Conservation (phyloP, 2,113 vertebrate species). For the Microcebus ravelobensis region DNA sequence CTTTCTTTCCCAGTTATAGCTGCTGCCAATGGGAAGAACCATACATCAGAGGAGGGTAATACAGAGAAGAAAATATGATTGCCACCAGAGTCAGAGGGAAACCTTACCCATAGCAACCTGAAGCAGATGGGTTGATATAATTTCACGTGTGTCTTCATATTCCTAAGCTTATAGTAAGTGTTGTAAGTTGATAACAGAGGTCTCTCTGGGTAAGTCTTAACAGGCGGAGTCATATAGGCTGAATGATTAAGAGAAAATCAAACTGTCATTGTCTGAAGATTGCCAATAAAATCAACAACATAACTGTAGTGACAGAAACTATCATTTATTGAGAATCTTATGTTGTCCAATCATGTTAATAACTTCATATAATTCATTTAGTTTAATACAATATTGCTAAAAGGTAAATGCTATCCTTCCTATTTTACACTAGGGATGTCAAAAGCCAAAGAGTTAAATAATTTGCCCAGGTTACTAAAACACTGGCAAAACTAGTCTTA, state of each 20-base stretch:
- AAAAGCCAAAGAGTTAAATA: neutral
- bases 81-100: neutral
- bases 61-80: neutral
- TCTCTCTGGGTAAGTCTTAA: neutral
- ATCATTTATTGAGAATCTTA: neutral
- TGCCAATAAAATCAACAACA: conserved; percentile 48
- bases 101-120: neutral
- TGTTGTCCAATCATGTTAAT: neutral
- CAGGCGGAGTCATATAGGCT: neutral
- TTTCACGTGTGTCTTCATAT: neutral
- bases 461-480: neutral
- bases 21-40: neutral
- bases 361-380: neutral
- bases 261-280: neutral
- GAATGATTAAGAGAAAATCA: neutral
- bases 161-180: neutral
- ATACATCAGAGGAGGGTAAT: neutral
- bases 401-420: neutral
- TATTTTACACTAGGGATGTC: neutral
- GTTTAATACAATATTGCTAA: neutral
- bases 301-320: neutral
- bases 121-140: neutral
- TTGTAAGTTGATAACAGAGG: neutral
- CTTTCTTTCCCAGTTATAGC: neutral
- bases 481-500: neutral